Conservation (phyloP, 2,888 invertebrate species). For the Cantharis nigra region DNA sequence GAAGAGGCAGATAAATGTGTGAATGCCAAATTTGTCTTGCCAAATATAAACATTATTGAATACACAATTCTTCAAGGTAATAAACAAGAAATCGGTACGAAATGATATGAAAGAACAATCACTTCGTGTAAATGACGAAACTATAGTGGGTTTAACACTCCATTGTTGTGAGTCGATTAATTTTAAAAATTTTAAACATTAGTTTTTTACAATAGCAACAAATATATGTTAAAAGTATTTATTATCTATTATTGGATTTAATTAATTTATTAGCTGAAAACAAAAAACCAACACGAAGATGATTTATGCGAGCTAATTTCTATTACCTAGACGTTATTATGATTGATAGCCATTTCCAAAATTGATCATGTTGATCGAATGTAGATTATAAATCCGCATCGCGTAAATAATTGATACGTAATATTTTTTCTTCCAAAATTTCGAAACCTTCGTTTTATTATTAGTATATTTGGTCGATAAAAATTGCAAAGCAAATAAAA, state of each 20-base stretch:
- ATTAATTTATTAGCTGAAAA: neutral
- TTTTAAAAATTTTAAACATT: neutral
- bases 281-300: neutral
- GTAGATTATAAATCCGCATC: constrained; percentile 8
- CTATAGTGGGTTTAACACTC: neutral
- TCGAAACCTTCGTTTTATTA: neutral
- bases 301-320: constrained; percentile 19
- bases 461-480: neutral
- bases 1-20: neutral
- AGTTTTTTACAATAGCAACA: neutral
- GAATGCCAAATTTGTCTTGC: neutral
- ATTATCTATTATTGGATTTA: neutral
- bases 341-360: constrained; percentile 22
- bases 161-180: neutral
- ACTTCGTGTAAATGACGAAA: neutral
- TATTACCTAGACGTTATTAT: constrained; percentile 18
- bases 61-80: neutral
- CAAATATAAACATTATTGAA: neutral
- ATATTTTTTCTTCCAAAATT: neutral
- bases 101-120: neutral
- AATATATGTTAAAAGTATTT: neutral
- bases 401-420: constrained; percentile 20
- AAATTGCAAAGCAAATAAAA: neutral
- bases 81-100: neutral
- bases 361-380: constrained; percentile 16